Conservation (phyloP, 2,797 vertebrate genomes). For the Sebastes itinus region DNA sequence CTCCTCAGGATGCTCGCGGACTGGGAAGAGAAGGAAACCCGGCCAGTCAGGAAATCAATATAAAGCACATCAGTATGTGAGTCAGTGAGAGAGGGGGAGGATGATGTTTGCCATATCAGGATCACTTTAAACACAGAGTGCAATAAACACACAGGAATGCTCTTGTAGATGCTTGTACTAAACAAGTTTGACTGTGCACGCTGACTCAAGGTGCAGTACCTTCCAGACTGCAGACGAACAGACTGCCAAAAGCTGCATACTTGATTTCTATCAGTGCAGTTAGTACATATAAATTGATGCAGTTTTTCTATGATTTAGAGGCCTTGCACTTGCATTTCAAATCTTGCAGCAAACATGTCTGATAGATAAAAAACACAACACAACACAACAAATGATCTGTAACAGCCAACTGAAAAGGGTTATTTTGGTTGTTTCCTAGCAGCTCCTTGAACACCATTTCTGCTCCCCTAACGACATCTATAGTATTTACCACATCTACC, state of each 20-base stretch:
- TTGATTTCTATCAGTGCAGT: too few species aligned
- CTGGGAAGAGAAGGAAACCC: conserved; percentile 28
- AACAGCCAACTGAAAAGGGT: too few species aligned
- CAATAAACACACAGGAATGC: conserved; percentile 20
- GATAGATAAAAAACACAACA: neutral
- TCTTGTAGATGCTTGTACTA: neutral
- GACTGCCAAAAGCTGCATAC: neutral
- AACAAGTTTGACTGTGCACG: neutral
- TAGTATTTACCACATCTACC: neutral
- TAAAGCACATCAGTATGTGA: conserved; percentile 40
- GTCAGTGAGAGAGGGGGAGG: neutral
- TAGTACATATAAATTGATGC: too few species aligned
- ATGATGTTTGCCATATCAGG: conserved; percentile 23
- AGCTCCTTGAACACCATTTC: neutral
- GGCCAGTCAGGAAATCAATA: conserved; percentile 56
- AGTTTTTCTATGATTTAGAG: too few species aligned
- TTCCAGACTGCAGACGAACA: neutral
- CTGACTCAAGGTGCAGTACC: neutral
- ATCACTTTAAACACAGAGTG: conserved; percentile 27
- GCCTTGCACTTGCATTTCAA: too few species aligned
- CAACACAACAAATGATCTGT: neutral
- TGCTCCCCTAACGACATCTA: neutral
- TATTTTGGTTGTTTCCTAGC: too few species aligned
- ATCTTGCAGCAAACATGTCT: neutral
- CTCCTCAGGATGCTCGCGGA: conserved; percentile 47